Evolutionary conservation across 2,888 invertebrate genomes (phyloP), one percentile per base, ranked within the genome.

Genomic region (Idaea dimidiata): DNA sequence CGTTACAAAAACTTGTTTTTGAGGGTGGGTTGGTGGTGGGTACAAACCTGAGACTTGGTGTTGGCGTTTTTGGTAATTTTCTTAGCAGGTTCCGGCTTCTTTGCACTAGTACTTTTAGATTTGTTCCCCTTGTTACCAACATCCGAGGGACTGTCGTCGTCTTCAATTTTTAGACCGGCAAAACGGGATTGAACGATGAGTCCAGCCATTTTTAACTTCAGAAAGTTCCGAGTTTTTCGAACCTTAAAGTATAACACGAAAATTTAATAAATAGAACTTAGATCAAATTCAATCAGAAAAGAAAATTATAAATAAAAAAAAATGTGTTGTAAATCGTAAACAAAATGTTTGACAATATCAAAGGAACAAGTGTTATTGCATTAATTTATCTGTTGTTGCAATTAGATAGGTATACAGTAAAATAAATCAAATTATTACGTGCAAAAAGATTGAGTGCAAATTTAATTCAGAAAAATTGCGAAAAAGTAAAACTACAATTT

Each of bases 121-220:
- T 93, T 93, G 77, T 91, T 92, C 16, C 83, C 72, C 69, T 93
- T 93, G 74, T 85, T 84, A 60, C 60, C 76, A 53, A 81, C 82
- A 61, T 65, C 86, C 73, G 74, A 81, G 76, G 80, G 66, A 72
- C 80, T 78, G 59, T 95, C 96, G 71, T 96, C 96, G 74, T 95
- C 96, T 76, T 96, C 96, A 62, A 96, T 94, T 84, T 94, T 94
- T 60, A 96, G 91, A 68, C 95, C 95, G 65, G 96, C 95, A 86
- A 96, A 96, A 75, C 96, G 93, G 24, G 96, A 96, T 69, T 95
- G 95, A 65, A 95, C 94, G 61, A 95, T 93, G 55, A 94, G 91
- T 77, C 94, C 93, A 89, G 94, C 94, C 95, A 95, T 95, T 82
- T 83, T 74, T 66, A 58, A 24, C 14, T 14, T 43, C 14, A 43